Evolutionary conservation across 2,888 invertebrate species (phyloP).

Genomic region (Muschampia plurimacula): DNA sequence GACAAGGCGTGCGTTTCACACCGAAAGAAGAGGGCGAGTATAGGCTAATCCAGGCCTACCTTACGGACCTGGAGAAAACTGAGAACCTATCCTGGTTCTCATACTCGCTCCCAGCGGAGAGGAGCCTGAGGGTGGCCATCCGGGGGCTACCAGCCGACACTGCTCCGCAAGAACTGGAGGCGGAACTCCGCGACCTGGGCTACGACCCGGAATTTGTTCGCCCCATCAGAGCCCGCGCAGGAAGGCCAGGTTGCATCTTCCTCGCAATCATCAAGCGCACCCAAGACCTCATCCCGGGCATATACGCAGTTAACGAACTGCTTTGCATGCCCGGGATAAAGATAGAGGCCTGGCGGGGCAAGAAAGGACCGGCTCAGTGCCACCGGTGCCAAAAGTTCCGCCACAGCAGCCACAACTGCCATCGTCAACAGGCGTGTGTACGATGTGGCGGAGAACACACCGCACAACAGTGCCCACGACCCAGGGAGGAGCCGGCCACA

Average conservation of each 20-base stretch:
- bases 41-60: not conserved
- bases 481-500: conserved; percentile 13
- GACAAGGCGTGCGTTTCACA: conserved; percentile 8
- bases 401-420: conserved; percentile 46
- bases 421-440: conserved; percentile 35
- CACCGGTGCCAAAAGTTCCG: conserved; percentile 47
- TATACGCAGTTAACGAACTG: conserved; percentile 41
- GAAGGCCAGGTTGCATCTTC: conserved; percentile 34
- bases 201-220: conserved; percentile 30
- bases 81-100: conserved; percentile 8
- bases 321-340: conserved; percentile 46
- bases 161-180: not conserved
- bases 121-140: conserved; percentile 21
- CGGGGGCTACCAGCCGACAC: conserved; percentile 44
- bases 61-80: not conserved
- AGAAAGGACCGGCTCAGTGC: conserved; percentile 34
- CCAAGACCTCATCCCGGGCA: conserved; percentile 31
- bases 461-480: conserved; percentile 16
- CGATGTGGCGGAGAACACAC: conserved; percentile 20
- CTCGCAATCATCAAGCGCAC: conserved; percentile 40
- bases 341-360: conserved; percentile 43
- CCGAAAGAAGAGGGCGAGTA: conserved; percentile 4
- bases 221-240: conserved; percentile 29
- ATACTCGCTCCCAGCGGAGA: conserved; percentile 9
- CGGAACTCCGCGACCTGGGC: conserved; percentile 31